These are phyloP conservation scores for Rhinoptilus africanus DNA, from an alignment of 2,113 vertebrate species.

Conservation along the genomic window DNA sequence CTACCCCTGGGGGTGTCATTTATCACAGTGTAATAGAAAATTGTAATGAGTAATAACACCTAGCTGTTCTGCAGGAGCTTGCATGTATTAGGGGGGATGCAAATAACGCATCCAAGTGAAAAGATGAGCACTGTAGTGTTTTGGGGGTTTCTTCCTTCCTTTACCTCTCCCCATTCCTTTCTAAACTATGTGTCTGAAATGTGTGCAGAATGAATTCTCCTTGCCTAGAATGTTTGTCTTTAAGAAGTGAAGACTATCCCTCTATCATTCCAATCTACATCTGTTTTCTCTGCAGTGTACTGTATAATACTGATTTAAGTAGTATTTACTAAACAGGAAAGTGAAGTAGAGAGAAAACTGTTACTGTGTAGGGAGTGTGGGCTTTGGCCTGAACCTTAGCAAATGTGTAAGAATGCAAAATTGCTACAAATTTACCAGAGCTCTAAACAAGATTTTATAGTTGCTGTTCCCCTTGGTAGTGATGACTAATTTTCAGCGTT, in stretches of 20 bases:
- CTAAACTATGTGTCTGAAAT: not conserved
- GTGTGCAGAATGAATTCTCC: slow-evolving; percentile 35
- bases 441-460: not conserved
- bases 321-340: not conserved
- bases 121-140: not conserved
- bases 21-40: slow-evolving; percentile 92
- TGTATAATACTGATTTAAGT: not conserved
- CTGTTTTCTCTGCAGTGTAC: not conserved
- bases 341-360: not conserved
- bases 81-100: slow-evolving; percentile 54
- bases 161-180: not conserved
- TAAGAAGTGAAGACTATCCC: not conserved
- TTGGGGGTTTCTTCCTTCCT: not conserved
- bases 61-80: slow-evolving; percentile 60
- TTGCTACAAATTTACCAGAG: not conserved
- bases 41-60: slow-evolving; percentile 91
- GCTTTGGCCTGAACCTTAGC: not conserved
- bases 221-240: slow-evolving; percentile 40
- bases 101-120: slow-evolving; percentile 9
- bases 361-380: not conserved
- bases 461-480: not conserved
- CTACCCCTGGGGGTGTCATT: slow-evolving; percentile 89
- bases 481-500: not conserved
- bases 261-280: not conserved
- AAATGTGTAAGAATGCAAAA: not conserved